Evolutionary conservation across 2,888 invertebrate species (phyloP).

Genomic region (Idaea aversata): DNA sequence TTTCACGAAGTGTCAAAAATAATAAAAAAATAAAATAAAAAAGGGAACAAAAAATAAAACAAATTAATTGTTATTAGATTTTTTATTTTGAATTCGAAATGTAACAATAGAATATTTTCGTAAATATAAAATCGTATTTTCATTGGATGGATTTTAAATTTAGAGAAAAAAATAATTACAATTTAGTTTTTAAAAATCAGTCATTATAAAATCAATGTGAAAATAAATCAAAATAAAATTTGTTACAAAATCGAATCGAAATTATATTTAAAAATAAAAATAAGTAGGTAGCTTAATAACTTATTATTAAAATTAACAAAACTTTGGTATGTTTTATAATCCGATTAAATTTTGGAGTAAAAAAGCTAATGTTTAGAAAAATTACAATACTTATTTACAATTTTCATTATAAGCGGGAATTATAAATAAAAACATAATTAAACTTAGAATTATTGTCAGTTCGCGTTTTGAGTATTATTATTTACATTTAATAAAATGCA

Average conservation of each 20-base stretch:
- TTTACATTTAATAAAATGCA: constrained; percentile 58
- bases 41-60: constrained; percentile 62
- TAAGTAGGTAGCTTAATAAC: constrained; percentile 68
- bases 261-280: constrained; percentile 53
- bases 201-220: constrained; percentile 30
- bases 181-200: constrained; percentile 28
- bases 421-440: constrained; percentile 64
- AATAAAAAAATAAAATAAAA: constrained; percentile 37
- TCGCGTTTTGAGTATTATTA: constrained; percentile 76
- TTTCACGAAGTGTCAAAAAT: constrained; percentile 54
- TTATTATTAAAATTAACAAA: constrained; percentile 74
- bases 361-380: constrained; percentile 69
- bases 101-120: constrained; percentile 70
- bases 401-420: constrained; percentile 35
- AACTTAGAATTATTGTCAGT: constrained; percentile 78
- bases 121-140: constrained; percentile 75
- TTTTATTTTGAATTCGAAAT: constrained; percentile 75
- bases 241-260: constrained; percentile 58
- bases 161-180: constrained; percentile 36
- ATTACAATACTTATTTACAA: constrained; percentile 72
- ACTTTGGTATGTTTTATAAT: constrained; percentile 79
- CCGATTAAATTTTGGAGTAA: constrained; percentile 76
- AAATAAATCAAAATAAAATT: constrained; percentile 32
- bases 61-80: constrained; percentile 50
- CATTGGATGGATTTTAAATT: constrained; percentile 71